Evolutionary conservation across 2,888 invertebrate species (phyloP).

Genomic region (Dryobota labecula): DNA sequence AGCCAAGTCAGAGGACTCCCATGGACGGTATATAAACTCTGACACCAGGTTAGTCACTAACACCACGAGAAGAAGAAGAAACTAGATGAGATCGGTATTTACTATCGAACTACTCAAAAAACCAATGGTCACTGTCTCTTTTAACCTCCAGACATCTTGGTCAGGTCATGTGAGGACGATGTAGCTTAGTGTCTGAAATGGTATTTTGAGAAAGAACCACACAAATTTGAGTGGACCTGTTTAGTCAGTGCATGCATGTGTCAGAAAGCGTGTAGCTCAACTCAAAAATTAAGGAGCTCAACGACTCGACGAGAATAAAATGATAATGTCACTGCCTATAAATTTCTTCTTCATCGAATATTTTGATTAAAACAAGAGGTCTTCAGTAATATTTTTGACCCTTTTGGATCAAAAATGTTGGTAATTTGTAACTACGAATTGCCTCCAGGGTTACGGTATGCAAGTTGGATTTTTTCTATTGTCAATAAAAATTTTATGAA

Average conservation of each 20-base stretch:
- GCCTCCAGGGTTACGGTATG: not conserved
- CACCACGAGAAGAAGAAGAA: no score
- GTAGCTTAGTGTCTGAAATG: no score
- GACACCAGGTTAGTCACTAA: no score
- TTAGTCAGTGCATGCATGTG: not conserved
- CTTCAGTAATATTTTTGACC: no score
- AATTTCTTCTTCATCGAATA: slow-evolving; percentile 3
- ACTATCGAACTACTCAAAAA: no score
- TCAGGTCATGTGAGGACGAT: not conserved
- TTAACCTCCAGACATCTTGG: not conserved
- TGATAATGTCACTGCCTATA: not conserved
- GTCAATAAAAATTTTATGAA: slow-evolving; percentile 16
- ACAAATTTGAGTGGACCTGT: no score
- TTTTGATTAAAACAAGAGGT: slow-evolving; percentile 8
- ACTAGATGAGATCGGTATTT: not conserved
- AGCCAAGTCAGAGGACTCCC: no score
- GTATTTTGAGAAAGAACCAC: no score
- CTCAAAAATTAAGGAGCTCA: not conserved
- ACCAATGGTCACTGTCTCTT: no score
- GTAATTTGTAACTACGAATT: slow-evolving; percentile 14
- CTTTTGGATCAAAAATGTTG: slow-evolving; percentile 12
- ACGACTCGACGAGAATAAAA: not conserved
- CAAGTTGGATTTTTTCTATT: slow-evolving; percentile 13
- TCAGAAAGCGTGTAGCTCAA: not conserved
- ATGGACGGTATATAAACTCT: no score